Conservation (phyloP, 1,140 invertebrate species). For the Dreissena polymorpha region DNA sequence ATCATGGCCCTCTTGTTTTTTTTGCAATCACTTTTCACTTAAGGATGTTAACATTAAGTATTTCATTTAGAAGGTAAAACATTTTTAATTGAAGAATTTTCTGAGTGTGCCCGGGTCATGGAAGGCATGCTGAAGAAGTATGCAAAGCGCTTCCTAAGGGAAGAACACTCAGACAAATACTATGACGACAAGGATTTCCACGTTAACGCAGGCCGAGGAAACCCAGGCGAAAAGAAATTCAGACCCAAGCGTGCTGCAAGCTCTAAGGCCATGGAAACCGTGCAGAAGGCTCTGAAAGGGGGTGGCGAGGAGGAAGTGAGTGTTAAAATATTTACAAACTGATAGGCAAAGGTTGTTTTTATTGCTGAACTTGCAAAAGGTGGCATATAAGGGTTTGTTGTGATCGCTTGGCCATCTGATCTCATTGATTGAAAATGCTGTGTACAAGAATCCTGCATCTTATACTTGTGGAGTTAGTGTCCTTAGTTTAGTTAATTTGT, state of each 20-base stretch:
- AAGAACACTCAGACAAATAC: constrained; percentile 45
- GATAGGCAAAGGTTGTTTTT: not conserved
- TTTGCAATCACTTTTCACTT: too few relatives aligned
- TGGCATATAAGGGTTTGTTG: too few relatives aligned
- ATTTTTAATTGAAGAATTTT: constrained; percentile 28
- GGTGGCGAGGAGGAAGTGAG: constrained; percentile 29
- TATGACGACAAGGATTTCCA: constrained; percentile 43
- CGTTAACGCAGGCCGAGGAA: not conserved
- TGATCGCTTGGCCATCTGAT: too few relatives aligned
- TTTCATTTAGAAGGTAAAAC: too few relatives aligned
- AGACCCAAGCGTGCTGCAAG: constrained; percentile 47
- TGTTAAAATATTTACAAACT: not conserved
- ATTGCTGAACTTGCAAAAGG: too few relatives aligned
- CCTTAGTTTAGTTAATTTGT: too few relatives aligned
- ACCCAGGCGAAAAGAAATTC: constrained; percentile 34
- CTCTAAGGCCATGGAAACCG: constrained; percentile 43
- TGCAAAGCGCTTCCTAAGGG: constrained; percentile 38
- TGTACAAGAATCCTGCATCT: too few relatives aligned
- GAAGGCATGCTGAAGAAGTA: constrained; percentile 52
- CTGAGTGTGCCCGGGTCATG: constrained; percentile 43
- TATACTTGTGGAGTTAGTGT: too few relatives aligned
- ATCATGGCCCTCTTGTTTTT: too few relatives aligned
- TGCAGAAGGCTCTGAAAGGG: constrained; percentile 45
- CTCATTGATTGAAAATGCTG: too few relatives aligned
- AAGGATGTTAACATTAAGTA: too few relatives aligned